Evolutionary conservation across 2,888 invertebrate species (phyloP).

Genomic region (Plutella xylostella): DNA sequence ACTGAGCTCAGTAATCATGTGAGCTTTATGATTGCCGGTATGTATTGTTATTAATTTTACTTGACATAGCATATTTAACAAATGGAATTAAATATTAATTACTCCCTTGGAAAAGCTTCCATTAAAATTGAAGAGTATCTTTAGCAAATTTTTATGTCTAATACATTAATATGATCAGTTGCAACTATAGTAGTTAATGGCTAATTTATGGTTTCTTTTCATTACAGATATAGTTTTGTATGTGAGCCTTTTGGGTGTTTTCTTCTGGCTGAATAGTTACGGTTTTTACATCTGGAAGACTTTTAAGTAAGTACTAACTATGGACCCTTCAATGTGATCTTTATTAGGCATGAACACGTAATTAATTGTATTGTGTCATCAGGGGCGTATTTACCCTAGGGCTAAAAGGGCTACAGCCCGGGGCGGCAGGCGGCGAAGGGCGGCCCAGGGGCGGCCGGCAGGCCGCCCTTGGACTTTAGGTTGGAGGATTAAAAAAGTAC

Average conservation of each 20-base stretch:
- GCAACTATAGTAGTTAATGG: no score
- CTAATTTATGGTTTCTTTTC: no score
- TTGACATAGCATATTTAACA: not conserved
- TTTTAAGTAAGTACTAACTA: slow-evolving; percentile 71
- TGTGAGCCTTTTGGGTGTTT: slow-evolving; percentile 81
- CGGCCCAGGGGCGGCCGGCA: no score
- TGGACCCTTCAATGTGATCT: not conserved
- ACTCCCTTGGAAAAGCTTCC: no score
- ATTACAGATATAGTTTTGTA: slow-evolving; percentile 82
- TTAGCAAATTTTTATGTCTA: no score
- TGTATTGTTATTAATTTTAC: slow-evolving; percentile 18
- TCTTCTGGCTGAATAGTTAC: slow-evolving; percentile 88
- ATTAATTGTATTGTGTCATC: not conserved
- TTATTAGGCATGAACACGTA: not conserved
- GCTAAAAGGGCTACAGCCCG: no score
- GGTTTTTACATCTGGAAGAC: slow-evolving; percentile 92
- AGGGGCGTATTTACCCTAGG: no score
- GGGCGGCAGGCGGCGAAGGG: no score
- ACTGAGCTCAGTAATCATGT: slow-evolving; percentile 85
- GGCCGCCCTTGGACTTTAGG: no score
- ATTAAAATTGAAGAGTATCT: no score
- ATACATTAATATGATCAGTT: no score
- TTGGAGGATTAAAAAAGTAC: no score
- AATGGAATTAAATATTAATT: not conserved
- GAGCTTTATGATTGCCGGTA: slow-evolving; percentile 84